Evolutionary conservation across 2,113 vertebrate species (phyloP), one percentile per base, ranked within the genome.

Genomic region (Eulemur rufifrons): DNA sequence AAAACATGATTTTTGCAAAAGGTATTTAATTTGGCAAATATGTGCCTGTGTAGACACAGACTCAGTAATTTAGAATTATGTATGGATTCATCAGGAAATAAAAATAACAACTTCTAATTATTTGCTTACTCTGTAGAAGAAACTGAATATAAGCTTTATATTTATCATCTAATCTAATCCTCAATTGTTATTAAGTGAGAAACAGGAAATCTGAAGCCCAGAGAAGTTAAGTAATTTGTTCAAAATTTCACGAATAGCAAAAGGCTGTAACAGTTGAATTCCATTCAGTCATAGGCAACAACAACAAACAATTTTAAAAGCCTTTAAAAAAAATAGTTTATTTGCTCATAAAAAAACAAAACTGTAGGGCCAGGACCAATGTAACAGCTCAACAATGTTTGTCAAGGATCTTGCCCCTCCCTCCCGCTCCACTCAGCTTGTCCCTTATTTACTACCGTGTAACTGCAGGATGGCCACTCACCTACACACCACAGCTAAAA

Each of bases 11-110:
- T 94, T 95, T 68, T 95, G 73, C 32, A 97, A 94, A 94, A 97
- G 66, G 80, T 95, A 92, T 83, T 97, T 92, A 95, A 95, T 88
- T 95, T 97, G 96, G 93, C 61, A 91, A 95, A 97, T 73, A 63
- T 42, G 45, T 74, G 74, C 76, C 76, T 77, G 39, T 85, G 69
- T 84, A 95, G 86, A 94, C 68, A 83, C 0, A 93, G 83, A 81
- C 21, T 63, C 34, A 45, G 68, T 64, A 77, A 91, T 88, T 93
- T 76, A 69, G 92, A 96, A 93, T 94, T 96, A 91, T 42, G 39
- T 74, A 91, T 91, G 63, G 39, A 76, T 74, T 96, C 77, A 83
- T 86, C 63, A 91, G 71, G 42, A 96, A 81, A 84, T 69, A 91
- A 89, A 94, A 90, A 93, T 77, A 92, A 93, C 66, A 77, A 92